These are phyloP conservation scores for Helicolenus hilgendorfi DNA, from an alignment of 2,797 vertebrate species.

Conservation along the genomic window DNA sequence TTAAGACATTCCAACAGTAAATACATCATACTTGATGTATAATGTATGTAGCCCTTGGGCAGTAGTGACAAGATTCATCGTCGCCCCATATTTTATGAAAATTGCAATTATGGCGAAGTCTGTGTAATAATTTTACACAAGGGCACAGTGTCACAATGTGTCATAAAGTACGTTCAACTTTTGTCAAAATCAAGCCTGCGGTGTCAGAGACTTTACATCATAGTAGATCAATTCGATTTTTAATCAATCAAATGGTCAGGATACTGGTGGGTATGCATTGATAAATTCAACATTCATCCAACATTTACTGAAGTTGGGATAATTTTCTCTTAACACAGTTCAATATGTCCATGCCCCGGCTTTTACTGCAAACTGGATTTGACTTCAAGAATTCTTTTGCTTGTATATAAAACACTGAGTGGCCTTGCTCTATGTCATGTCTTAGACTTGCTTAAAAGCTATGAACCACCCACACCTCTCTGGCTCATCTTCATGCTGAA, in stretches of 20 bases:
- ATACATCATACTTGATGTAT: not conserved
- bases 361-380: not conserved
- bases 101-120: constrained; percentile 22
- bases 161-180: not conserved
- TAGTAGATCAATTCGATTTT: not conserved
- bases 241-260: not conserved
- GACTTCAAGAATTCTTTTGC: not conserved
- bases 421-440: not conserved
- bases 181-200: not conserved
- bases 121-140: not conserved
- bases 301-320: not conserved
- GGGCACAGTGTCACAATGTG: not conserved
- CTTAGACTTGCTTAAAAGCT: not conserved
- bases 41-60: constrained; percentile 4
- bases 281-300: not conserved
- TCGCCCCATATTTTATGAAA: constrained; percentile 33
- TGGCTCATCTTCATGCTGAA: not conserved
- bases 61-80: constrained; percentile 30
- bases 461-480: not conserved
- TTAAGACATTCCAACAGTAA: not conserved
- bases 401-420: not conserved
- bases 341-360: not conserved
- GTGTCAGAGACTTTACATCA: not conserved
- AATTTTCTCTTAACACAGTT: not conserved
- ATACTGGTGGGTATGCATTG: not conserved